Evolutionary conservation across 2,113 vertebrate genomes (phyloP), one percentile per base, ranked within the genome.

Genomic region (Callocephalon fimbriatum): DNA sequence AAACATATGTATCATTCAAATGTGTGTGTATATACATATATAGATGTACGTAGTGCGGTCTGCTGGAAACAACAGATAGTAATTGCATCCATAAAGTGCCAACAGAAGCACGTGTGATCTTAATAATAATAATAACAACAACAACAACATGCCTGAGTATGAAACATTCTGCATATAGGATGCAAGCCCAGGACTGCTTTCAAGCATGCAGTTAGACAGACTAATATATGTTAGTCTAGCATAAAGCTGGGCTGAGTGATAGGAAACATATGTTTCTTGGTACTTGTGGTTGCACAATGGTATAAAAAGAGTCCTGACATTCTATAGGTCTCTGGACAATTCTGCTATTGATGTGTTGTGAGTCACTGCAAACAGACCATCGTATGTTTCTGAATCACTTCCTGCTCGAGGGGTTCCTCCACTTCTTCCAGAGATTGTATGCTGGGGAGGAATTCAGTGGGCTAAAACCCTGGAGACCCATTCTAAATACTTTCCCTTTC

Each of bases 361-460:
- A 98, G 95, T 98, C 98, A 98, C 80, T 35, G 86, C 92, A 77
- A 92, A 88, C 95, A 93, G 94, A 91, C 93, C 97, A 95, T 96
- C 29, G 25, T 31, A 95, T 97, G 95, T 95, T 97, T 97, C 96
- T 98, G 97, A 98, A 97, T 98, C 98, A 98, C 94, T 98, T 98
- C 97, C 98, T 98, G 90, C 74, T 47, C 45, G 32, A 97, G 93
- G 82, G 91, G 80, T 95, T 97, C 76, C 88, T 95, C 93, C 50
- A 71, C 94, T 98, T 85, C 86, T 97, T 95, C 96, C 87, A 71
- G 31, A 92, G 80, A 80, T 22, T 95, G 74, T 89, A 37, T 76
- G 27, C 72, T 89, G 67, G 50, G 65, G 54, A 93, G 74, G 86
- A 97, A 96, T 93, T 84, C 90, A 78, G 91, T 93, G 92, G 89